These are phyloP conservation scores for Nibea coibor DNA, from an alignment of 2,113 vertebrate genomes.

Conservation along the genomic window DNA sequence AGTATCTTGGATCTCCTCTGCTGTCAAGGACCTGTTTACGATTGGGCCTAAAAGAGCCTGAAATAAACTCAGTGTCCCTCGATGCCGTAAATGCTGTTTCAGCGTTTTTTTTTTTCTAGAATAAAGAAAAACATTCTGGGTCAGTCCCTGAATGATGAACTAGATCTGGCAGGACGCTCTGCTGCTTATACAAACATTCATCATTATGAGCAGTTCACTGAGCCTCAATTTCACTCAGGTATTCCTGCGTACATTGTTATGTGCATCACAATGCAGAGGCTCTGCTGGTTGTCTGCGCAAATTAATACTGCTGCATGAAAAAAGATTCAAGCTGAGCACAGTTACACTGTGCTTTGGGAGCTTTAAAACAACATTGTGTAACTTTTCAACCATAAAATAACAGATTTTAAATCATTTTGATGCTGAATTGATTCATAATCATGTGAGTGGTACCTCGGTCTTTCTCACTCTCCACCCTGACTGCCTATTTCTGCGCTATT, in stretches of 20 bases:
- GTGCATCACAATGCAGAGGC: constrained; percentile 25
- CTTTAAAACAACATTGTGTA: not conserved
- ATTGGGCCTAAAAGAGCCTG: not conserved
- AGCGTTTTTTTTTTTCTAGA: not conserved
- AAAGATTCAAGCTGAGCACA: not conserved
- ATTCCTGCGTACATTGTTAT: not conserved
- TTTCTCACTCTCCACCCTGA: too few species aligned
- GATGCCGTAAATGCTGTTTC: constrained; percentile 16
- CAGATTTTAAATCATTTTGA: too few species aligned
- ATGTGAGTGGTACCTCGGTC: too few species aligned
- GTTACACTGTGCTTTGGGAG: not conserved
- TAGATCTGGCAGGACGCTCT: constrained; percentile 18
- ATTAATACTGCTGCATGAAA: not conserved
- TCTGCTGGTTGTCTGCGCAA: constrained; percentile 15
- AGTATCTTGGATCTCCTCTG: not conserved
- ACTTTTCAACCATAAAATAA: too few species aligned
- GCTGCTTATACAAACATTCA: not conserved
- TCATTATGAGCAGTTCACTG: constrained; percentile 23
- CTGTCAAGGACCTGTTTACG: not conserved
- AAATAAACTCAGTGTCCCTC: constrained; percentile 18
- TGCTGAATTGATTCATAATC: too few species aligned
- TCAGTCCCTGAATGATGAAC: constrained; percentile 39
- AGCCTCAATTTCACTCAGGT: not conserved
- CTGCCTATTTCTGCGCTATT: too few species aligned
- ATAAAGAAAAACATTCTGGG: constrained; percentile 31